A percentile compares a stretch with the other conserved stretches of the same genome.
phyloP scores from a whole-genome alignment of 2,888 invertebrate genomes.

The Ennomos erosarius region DNA sequence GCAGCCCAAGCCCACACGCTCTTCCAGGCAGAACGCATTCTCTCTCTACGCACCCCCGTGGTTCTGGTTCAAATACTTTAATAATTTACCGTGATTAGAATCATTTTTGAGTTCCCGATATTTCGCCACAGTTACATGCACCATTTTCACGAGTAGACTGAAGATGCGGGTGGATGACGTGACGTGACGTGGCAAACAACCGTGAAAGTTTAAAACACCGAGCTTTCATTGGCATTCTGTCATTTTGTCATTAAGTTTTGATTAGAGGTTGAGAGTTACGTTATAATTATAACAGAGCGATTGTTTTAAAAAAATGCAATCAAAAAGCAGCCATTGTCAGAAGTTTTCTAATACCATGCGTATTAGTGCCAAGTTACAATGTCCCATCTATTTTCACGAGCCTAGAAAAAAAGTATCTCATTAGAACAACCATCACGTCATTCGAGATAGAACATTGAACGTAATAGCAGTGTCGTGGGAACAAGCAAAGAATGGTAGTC shows the following conservation, averaged over 20 bases:
- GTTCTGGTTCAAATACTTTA: constrained; percentile 65
- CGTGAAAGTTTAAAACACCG: no score
- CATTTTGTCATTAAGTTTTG: constrained; percentile 39
- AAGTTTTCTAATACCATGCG: constrained; percentile 35
- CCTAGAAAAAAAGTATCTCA: constrained; percentile 68
- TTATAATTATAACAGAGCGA: constrained; percentile 18
- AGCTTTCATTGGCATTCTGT: constrained; percentile 57
- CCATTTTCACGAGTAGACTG: no score
- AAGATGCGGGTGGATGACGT: no score
- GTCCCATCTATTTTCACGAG: constrained; percentile 53
- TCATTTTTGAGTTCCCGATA: no score
- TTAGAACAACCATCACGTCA: constrained; percentile 74
- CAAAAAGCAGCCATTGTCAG: constrained; percentile 32
- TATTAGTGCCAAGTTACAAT: constrained; percentile 33
- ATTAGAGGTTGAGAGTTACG: constrained; percentile 27
- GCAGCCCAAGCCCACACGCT: constrained; percentile 71
- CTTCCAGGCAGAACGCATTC: constrained; percentile 65
- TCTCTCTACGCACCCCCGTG: constrained; percentile 51
- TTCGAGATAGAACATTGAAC: constrained; percentile 65
- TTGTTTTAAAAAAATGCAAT: constrained; percentile 30
- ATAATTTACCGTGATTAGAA: no score
- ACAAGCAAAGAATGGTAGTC: constrained; percentile 69
- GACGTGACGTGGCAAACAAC: no score
- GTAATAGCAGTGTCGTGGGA: constrained; percentile 76
- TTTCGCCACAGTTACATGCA: no score